phyloP scores from a whole-genome alignment of 1,140 invertebrate species.

The Papilio polyxenes region DNA sequence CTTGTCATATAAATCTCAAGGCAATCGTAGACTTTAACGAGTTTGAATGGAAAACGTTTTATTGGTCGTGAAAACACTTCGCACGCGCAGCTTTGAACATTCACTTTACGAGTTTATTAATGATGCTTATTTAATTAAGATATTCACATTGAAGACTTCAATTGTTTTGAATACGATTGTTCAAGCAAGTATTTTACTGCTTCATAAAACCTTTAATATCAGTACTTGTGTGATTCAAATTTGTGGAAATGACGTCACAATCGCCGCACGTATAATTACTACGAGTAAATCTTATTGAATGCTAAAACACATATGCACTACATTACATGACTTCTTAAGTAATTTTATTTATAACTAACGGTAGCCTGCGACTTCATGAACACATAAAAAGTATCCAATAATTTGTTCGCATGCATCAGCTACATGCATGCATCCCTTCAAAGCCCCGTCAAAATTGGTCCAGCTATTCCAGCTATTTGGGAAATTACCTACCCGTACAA shows the following conservation, averaged over 20 bases:
- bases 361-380: too few relatives aligned
- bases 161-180: neutral
- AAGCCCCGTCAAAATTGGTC: too few relatives aligned
- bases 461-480: too few relatives aligned
- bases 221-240: neutral
- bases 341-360: too few relatives aligned
- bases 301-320: too few relatives aligned
- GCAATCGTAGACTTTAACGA: conserved; percentile 60
- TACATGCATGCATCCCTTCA: too few relatives aligned
- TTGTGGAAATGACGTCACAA: neutral
- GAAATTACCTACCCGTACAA: too few relatives aligned
- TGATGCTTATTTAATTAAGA: conserved; percentile 35
- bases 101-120: conserved; percentile 35
- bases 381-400: too few relatives aligned
- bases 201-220: neutral
- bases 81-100: conserved; percentile 4
- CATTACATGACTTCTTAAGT: too few relatives aligned
- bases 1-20: conserved; percentile 70
- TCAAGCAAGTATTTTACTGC: too few relatives aligned
- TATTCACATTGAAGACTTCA: conserved; percentile 2
- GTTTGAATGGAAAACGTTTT: conserved; percentile 53
- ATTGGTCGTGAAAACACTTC: conserved; percentile 57
- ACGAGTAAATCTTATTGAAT: too few relatives aligned
- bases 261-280: neutral
- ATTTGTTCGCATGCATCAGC: too few relatives aligned